Conservation (phyloP, 2,113 vertebrate genomes). For the Pseudorasbora parva region DNA sequence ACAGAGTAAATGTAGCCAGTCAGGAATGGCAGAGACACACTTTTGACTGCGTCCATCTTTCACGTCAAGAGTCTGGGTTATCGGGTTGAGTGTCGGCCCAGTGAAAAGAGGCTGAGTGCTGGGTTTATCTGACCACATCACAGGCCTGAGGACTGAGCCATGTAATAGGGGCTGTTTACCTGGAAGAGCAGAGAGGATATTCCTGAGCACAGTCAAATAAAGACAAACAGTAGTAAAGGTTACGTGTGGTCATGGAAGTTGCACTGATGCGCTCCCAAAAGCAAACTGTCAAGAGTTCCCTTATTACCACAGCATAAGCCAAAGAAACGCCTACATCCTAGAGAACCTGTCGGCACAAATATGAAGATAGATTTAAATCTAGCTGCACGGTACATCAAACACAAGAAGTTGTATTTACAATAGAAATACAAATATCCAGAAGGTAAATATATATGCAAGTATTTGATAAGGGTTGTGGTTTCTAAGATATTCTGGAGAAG, state of each 20-base stretch:
- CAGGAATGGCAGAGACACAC: neutral
- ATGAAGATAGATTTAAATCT: neutral
- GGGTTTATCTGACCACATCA: slow-evolving; percentile 56
- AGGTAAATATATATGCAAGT: neutral
- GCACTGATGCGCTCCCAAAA: neutral
- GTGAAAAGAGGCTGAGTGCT: neutral
- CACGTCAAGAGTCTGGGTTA: neutral
- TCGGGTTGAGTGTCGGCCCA: neutral
- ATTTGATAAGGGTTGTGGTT: slow-evolving; percentile 20
- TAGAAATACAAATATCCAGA: slow-evolving; percentile 9
- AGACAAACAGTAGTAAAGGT: neutral
- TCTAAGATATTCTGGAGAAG: neutral
- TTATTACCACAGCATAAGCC: slow-evolving; percentile 1
- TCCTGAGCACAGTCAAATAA: neutral
- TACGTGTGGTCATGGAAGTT: neutral
- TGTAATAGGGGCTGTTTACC: slow-evolving; percentile 69
- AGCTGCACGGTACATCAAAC: neutral
- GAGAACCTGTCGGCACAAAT: neutral
- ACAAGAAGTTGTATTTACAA: neutral
- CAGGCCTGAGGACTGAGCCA: slow-evolving; percentile 67
- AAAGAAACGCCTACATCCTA: slow-evolving; percentile 30
- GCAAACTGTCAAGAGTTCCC: neutral
- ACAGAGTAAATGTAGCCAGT: slow-evolving; percentile 14
- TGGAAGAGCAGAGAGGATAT: slow-evolving; percentile 50
- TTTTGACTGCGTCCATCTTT: neutral